Base-by-base conservation (phyloP, 2,888 invertebrate species). In the Campoplex capitator region DNA sequence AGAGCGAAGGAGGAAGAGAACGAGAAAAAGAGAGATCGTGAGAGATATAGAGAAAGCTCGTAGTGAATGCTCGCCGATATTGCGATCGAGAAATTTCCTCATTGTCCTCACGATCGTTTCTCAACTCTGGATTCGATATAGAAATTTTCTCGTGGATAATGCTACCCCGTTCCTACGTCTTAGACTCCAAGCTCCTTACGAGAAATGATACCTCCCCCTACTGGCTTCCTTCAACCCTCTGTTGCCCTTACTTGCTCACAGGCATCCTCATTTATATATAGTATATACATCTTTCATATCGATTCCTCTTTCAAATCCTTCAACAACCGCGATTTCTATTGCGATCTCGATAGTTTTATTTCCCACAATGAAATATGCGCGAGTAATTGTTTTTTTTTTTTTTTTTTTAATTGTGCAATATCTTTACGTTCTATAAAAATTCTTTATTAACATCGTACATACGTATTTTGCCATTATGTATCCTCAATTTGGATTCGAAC, bases 91-190 rank as follows among this genome's bases (percentile, higher is more conserved):
- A 87, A 88, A 85, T 88, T 86, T 80, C 82, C 78, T 84, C 88
- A 88, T 88, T 88, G 88, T 88, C 88, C 88, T 88, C 87, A 54
- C 84, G 85, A 89, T 84, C 88, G 88, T 86, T 89, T 88, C 85
- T 88, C 87, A 88, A 88, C 84, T 76, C 62, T 82, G 84, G 88
- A 88, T 88, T 89, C 88, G 88, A 89, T 88, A 89, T 88, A 88
- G 88, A 88, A 88, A 88, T 86, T 89, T 88, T 88, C 85, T 76
- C 87, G 83, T 86, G 86, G 86, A 89, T 88, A 89, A 88, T 88
- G 88, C 23, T 23, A 23, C 84, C 76, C 83, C 87, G 71, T 77
- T 71, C 83, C 84, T 70, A 35, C 82, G 84, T 80, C 85, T 88
- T 81, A 86, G 83, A 78, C 85, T 84, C 83, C 82, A 88, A 89